A percentile compares a stretch with the other conserved stretches of the same genome.
Conservation (phyloP, 2,888 invertebrate species). For the Malacosoma neustria region DNA sequence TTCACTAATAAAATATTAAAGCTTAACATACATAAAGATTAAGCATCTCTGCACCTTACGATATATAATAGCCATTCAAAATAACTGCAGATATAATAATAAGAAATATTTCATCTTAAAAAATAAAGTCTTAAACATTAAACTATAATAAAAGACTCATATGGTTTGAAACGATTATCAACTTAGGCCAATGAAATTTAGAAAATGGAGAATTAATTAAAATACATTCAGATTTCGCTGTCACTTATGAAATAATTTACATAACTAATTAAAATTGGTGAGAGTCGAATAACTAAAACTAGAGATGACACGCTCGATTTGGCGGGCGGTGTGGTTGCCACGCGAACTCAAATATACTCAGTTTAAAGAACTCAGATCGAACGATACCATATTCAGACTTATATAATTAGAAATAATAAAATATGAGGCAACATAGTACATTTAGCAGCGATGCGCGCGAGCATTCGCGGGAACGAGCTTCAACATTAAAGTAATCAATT, state of each 20-base stretch:
- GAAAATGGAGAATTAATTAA: constrained; percentile 36
- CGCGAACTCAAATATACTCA: constrained; percentile 9
- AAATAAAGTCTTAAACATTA: constrained; percentile 66
- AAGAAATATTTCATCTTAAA: constrained; percentile 74
- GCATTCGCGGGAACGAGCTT: constrained; percentile 21
- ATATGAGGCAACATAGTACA: constrained; percentile 55
- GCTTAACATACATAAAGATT: constrained; percentile 76
- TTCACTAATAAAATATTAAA: constrained; percentile 76
- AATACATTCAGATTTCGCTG: constrained; percentile 62
- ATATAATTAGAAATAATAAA: constrained; percentile 34
- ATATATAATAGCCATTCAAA: constrained; percentile 74
- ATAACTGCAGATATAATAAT: constrained; percentile 74
- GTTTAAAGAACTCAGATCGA: constrained; percentile 30
- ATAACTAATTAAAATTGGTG: constrained; percentile 38
- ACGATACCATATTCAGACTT: constrained; percentile 48
- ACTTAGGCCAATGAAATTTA: constrained; percentile 64
- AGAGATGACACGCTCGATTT: constrained; percentile 40
- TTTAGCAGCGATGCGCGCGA: constrained; percentile 24
- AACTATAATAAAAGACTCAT: constrained; percentile 64
- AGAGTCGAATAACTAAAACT: constrained; percentile 42
- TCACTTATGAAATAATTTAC: constrained; percentile 30
- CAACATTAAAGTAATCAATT: constrained; percentile 69
- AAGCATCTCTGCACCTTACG: constrained; percentile 74
- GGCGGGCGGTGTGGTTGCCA: constrained; percentile 1
- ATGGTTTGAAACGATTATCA: constrained; percentile 51